Evolutionary conservation across 30 jellyfish, hydroid and myxozoan genomes (phyloP).

Genomic region (Mastigias papua): DNA sequence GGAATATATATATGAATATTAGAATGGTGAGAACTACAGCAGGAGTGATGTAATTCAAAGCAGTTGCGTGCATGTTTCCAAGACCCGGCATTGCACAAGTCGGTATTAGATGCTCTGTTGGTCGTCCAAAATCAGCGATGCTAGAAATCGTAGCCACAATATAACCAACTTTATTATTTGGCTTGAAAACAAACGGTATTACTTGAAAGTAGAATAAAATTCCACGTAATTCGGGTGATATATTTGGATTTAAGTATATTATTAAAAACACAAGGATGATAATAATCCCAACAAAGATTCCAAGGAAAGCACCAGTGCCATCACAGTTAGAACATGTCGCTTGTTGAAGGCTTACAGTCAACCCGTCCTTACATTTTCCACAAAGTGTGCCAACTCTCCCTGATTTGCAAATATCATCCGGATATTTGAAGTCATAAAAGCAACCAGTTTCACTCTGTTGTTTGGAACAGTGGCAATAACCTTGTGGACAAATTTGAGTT

Average conservation of each 20-base stretch:
- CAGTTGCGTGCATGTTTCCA: slow-evolving; percentile 45
- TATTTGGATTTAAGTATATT: slow-evolving; percentile 54
- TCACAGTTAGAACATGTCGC: slow-evolving; percentile 51
- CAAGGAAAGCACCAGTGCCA: slow-evolving; percentile 43
- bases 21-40: slow-evolving; percentile 40
- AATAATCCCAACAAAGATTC: slow-evolving; percentile 13
- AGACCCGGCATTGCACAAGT: slow-evolving; percentile 63
- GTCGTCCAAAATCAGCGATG: slow-evolving; percentile 62
- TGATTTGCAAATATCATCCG: slow-evolving; percentile 49
- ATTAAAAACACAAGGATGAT: slow-evolving; percentile 29
- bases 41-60: slow-evolving; percentile 67
- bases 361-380: slow-evolving; percentile 69
- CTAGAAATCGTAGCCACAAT: slow-evolving; percentile 23
- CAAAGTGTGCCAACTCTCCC: slow-evolving; percentile 70
- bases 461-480: slow-evolving; percentile 58
- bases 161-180: slow-evolving; percentile 63
- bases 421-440: slow-evolving; percentile 46
- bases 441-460: slow-evolving; percentile 41
- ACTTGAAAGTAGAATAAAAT: slow-evolving; percentile 62
- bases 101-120: slow-evolving; percentile 47
- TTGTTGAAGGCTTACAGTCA: slow-evolving; percentile 27
- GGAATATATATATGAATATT: slow-evolving; percentile 8
- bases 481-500: slow-evolving; percentile 63
- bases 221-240: slow-evolving; percentile 66
- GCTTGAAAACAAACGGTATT: slow-evolving; percentile 69